A percentile compares a stretch with the other conserved stretches of the same genome.
Evolutionary conservation across 2,888 invertebrate genomes (phyloP).

Genomic region (Camptogramma bilineatum): DNA sequence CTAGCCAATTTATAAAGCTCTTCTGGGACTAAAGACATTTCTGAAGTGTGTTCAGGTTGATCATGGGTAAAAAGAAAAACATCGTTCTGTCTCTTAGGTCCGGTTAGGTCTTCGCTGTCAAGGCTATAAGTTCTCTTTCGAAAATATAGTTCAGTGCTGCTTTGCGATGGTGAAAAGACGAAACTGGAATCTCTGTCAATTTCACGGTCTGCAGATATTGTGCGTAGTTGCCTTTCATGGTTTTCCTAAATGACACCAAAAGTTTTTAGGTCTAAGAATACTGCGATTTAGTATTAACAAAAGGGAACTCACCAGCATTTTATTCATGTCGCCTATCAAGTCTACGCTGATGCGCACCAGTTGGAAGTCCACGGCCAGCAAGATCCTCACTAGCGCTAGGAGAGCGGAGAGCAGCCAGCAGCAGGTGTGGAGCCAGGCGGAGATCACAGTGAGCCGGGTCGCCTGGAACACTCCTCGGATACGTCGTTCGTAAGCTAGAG

Average conservation of each 20-base stretch:
- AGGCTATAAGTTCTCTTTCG: neutral
- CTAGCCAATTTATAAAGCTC: slow-evolving; percentile 54
- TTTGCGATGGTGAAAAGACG: slow-evolving; percentile 1
- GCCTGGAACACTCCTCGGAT: slow-evolving; percentile 79
- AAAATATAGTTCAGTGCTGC: slow-evolving; percentile 19
- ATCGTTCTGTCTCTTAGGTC: slow-evolving; percentile 27
- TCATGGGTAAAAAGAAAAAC: slow-evolving; percentile 29
- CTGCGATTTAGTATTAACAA: neutral
- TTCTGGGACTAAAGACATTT: slow-evolving; percentile 55
- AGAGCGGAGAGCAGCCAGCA: slow-evolving; percentile 74
- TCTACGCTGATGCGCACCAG: slow-evolving; percentile 66
- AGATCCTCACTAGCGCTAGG: slow-evolving; percentile 61
- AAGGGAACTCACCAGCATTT: slow-evolving; percentile 63
- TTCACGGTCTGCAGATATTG: slow-evolving; percentile 59
- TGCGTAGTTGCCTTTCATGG: slow-evolving; percentile 66
- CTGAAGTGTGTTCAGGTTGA: slow-evolving; percentile 44
- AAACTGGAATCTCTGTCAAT: slow-evolving; percentile 21
- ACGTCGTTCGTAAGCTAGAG: slow-evolving; percentile 71
- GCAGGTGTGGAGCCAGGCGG: slow-evolving; percentile 76
- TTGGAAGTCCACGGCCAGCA: slow-evolving; percentile 74
- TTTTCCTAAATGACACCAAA: slow-evolving; percentile 55
- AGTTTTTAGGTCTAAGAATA: neutral
- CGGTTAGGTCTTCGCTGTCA: neutral
- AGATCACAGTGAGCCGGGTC: slow-evolving; percentile 66
- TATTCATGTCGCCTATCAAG: slow-evolving; percentile 68